A percentile compares a stretch with the other conserved stretches of the same genome.
Evolutionary conservation across 2,888 invertebrate species (phyloP).

Genomic region (Ctena decussata): DNA sequence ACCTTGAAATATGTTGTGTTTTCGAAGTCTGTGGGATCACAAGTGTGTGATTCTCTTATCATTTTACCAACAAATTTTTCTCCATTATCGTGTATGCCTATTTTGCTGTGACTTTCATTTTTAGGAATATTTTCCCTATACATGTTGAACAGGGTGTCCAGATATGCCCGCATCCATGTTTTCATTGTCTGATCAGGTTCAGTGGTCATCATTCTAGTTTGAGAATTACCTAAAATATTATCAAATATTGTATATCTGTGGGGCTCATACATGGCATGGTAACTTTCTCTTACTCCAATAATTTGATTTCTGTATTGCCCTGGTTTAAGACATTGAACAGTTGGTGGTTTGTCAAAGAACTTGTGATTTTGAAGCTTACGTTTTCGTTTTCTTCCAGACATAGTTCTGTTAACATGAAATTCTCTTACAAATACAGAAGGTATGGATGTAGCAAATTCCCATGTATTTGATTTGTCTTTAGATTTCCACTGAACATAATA

Average conservation of each 20-base stretch:
- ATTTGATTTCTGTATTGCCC: no score
- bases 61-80: neutral
- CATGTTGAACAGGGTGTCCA: neutral
- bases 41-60: neutral
- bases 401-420: constrained; percentile 23
- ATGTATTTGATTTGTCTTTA: neutral
- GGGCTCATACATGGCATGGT: no score
- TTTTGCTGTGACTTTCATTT: neutral
- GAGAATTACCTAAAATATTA: no score
- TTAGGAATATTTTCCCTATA: neutral
- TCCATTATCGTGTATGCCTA: constrained; percentile 6
- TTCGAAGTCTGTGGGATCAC: neutral
- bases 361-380: neutral
- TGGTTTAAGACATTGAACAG: no score
- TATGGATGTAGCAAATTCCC: constrained; percentile 11
- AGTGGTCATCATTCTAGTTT: no score
- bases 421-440: neutral
- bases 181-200: no score
- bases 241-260: no score
- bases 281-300: no score
- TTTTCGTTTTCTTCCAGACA: constrained; percentile 8
- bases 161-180: no score
- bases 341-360: no score
- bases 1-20: neutral
- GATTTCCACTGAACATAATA: constrained; percentile 8